Conservation (phyloP, 2,113 vertebrate genomes). For the Felis catus region F.catus_Fca126_mat1.0 CM031419.1:37615501-37616000, state of each 20-base stretch:
- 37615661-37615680: not conserved
- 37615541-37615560: not conserved
- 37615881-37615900: too few relatives aligned
- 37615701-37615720: not conserved
- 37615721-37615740: not conserved
- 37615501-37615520: slow-evolving; percentile 19
- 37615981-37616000: too few relatives aligned
- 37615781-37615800: not conserved
- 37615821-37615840: too few relatives aligned
- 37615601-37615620: not conserved
- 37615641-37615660: not conserved
- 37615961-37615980: too few relatives aligned
- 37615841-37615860: too few relatives aligned
- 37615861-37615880: too few relatives aligned
- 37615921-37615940: too few relatives aligned
- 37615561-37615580: not conserved
- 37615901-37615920: too few relatives aligned
- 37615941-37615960: too few relatives aligned
- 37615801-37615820: too few relatives aligned
- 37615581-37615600: not conserved
- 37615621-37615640: not conserved
- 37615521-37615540: not conserved
- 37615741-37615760: not conserved
- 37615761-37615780: not conserved
- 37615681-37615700: not conserved